Evolutionary conservation across 2,888 invertebrate species (phyloP), one percentile per base, ranked within the genome.

Genomic region (Proisotoma minuta): DNA sequence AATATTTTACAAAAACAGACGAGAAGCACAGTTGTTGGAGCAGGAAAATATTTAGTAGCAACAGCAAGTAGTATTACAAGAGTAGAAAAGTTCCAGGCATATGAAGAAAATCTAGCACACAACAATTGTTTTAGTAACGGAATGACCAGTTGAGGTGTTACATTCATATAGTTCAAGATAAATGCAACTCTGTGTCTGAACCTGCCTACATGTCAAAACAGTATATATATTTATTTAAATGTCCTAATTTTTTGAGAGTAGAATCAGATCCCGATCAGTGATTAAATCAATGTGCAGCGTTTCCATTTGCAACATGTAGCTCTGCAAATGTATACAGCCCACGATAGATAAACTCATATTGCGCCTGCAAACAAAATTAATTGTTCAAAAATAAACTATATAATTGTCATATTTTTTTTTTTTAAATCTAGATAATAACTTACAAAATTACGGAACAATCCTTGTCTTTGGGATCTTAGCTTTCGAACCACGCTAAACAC

Each of bases 291-390:
- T 73, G 71, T 56, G 67, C 65, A 52, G 68, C 69, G 61, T 65
- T 71, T 61, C 74, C 74, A 54, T 74, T 74, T 27, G 72, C 64
- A 51, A 74, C 67, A 81, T 91, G 91, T 73, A 91, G 84, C 78
- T 91, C 91, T 70, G 89, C 87, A 78, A 91, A 91, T 81, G 91
- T 91, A 72, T 90, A 84, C 79, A 92, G 88, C 78, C 91, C 91
- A 81, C 91, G 88, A 82, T 93, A 89, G 75, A 93, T 83, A 81
- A 92, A 92, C 83, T 92, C 91, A 80, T 92, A 93, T 81, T 92
- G 92, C 79, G 88, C 86, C 91, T 92, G 82, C 28, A 82, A 82
- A 63, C 10, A 23, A n/a, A n/a, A n/a, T n/a, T n/a, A n/a, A n/a
- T n/a, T n/a, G n/a, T n/a, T 22, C n/a, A 24, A 18, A 53, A 10